Evolutionary conservation across 2,113 vertebrate genomes (phyloP), one percentile per base, ranked within the genome.

Genomic region (Parotia lawesii): DNA sequence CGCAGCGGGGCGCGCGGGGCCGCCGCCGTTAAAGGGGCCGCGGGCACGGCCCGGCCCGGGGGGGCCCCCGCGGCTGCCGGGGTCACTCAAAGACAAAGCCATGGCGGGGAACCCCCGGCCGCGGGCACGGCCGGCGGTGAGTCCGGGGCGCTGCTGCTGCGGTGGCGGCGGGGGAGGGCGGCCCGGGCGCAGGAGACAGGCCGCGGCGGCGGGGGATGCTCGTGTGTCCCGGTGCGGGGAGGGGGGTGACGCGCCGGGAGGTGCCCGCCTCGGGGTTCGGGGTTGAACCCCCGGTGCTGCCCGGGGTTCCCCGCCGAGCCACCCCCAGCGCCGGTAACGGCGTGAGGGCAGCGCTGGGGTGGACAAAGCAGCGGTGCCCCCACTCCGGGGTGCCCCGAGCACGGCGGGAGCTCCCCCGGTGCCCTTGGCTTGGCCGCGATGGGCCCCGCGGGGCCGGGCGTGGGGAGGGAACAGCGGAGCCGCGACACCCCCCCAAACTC

Each of bases 11-110:
- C 98, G 98, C 99, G 98, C 98, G 99, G 99, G 98, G 98, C 98
- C 98, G 97, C 97, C 97, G 98, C 98, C 98, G 98, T 99, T 99
- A 99, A 99, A 99, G 98, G 99, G 98, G 98, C 99, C 99, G 98
- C 97, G 98, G 98, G 97, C 93, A 94, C 98, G 98, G 98, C 98
- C 98, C 98, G 98, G 78, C 69, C n/a, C 38, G 28, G 70, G 54
- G 54, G 54, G 54, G 54, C 40, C 12, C 38, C 38, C 18, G 24
- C 33, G 21, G 13, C 13, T 58, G 8, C 21, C 33, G 56, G 56
- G n/a, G n/a, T 58, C 56, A 24, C 56, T 57, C 56, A 24, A 24
- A 35, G 22, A 58, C 56, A 35, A 24, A 58, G 56, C 56, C n/a
- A 58, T 58, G 60, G 38, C 37, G 38, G 61, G 61, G 28, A 15